Percentiles rank a stretch among this genome's conserved stretches.
These are phyloP conservation scores for Stenichneumon culpator DNA, from an alignment of 2,888 invertebrate species.

Conservation along the genomic window DNA sequence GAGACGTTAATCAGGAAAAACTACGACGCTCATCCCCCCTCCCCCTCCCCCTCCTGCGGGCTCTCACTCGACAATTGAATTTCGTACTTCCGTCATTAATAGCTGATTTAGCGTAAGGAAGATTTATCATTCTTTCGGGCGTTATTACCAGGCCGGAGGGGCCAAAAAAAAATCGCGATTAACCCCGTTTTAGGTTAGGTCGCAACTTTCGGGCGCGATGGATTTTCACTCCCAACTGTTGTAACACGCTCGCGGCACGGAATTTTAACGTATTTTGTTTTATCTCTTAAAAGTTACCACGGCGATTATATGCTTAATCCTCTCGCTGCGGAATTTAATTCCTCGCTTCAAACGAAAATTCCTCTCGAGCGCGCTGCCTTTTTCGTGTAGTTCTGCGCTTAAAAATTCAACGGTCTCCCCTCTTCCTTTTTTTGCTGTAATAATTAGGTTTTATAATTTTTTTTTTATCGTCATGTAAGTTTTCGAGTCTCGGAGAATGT, in stretches of 20 bases:
- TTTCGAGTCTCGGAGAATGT: too few species aligned
- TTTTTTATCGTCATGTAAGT: too few species aligned
- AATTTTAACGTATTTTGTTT: background rate
- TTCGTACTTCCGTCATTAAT: slow-evolving; percentile 55
- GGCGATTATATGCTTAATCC: background rate
- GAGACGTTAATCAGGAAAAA: slow-evolving; percentile 60
- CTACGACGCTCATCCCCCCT: slow-evolving; percentile 44
- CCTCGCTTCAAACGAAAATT: background rate
- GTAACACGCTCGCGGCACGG: too few species aligned
- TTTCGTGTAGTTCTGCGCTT: background rate
- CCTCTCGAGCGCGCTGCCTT: background rate
- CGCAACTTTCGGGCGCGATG: background rate
- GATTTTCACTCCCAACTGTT: background rate
- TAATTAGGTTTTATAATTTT: too few species aligned
- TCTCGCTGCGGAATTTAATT: background rate
- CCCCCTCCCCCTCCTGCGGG: slow-evolving; percentile 3
- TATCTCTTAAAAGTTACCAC: background rate
- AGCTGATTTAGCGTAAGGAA: slow-evolving; percentile 13
- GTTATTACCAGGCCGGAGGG: background rate
- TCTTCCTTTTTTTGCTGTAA: too few species aligned
- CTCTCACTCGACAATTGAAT: slow-evolving; percentile 55
- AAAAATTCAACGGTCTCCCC: background rate
- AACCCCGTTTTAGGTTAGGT: background rate
- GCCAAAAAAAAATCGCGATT: slow-evolving; percentile 2
- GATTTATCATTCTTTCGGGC: slow-evolving; percentile 12